Evolutionary conservation across 2,113 vertebrate species (phyloP), one percentile per base, ranked within the genome.

Genomic region (Mesitornis unicolor): DNA sequence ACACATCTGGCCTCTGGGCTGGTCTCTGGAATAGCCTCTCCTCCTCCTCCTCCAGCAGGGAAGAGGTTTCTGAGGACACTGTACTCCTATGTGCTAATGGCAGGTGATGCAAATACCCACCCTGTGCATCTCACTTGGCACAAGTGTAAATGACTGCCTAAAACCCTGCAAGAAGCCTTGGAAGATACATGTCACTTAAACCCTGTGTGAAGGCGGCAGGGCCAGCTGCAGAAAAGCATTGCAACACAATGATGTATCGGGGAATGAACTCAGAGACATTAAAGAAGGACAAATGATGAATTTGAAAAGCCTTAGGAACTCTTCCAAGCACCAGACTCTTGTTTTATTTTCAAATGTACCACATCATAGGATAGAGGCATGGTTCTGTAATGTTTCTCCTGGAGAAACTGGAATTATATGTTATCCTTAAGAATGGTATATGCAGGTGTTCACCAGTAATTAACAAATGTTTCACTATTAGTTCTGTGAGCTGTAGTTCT

Each of bases 401-500:
- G 76, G 71, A 95, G 64, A 87, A 96, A 80, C 11, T 69, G 56
- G 43, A 86, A 68, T 86, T 50, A 42, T 59, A 86, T 93, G 38
- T 93, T 95, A 70, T 90, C 88, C 94, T 93, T 88, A 92, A 56
- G 24, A 96, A 74, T 31, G 43, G 38, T 19, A 43, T 78, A 64
- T 48, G 73, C 88, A 95, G 85, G 64, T 96, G 93, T 67, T 94
- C 83, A 77, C 29, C 85, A 96, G 83, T 68, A 84, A 96, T 51
- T 87, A 86, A 88, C 90, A 87, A 93, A 88, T 33, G 28, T 53
- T 80, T 84, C 61, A 76, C 47, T 93, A 75, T 74, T 93, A 86
- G 94, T 90, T 93, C 43, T 48, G 29, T n/a, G n/a, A 80, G 15
- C 88, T 13, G 35, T 38, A 83, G 43, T 67, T 85, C 87, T 87